Base-by-base conservation (phyloP, 2,113 vertebrate species). In the Dipodomys ordii region DNA sequence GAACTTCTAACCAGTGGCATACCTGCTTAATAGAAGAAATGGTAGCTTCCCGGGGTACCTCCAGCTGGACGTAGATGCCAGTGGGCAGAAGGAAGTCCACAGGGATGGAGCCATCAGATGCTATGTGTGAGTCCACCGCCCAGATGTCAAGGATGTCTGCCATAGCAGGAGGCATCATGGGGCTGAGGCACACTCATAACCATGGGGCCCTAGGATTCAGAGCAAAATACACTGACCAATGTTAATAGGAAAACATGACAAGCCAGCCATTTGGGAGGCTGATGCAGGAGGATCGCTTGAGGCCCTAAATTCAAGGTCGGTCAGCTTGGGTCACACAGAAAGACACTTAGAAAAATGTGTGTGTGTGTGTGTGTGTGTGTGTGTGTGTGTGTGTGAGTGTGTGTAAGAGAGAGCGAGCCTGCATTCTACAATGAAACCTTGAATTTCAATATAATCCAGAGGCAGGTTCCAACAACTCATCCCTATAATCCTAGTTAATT, bases 111-210 rank as follows among this genome's bases (percentile, higher is more conserved):
- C 98, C 98, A 98, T 99, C 99, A 96, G 98, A 97, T 79, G 98
- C 98, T 95, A 99, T 98, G 97, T 99, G 99, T 76, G 99, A 99
- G 97, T 99, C 99, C 97, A 99, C 99, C 94, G 98, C 99, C 99
- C 99, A 99, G 98, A 99, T 99, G 98, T 99, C 99, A 98, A 99
- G 98, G 97, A 98, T 97, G 98, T 99, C 99, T 98, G 99, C 99
- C 99, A 99, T 99, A 96, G 99, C 99, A 98, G 99, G 99, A 99
- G 99, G 99, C 99, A 99, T 99, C 97, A 98, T 99, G 98, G 97
- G 97, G 97, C 90, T 92, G 98, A 97, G 97, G 64, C 98, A 97
- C 98, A 98, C 98, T 98, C 98, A 98, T 98, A 99, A 99, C 98
- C 99, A 99, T 97, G 98, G 98, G 98, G 98, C 98, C 98, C 99